Base-by-base conservation (phyloP, 2,888 invertebrate species). In the Cryptocephalus moraei region DNA sequence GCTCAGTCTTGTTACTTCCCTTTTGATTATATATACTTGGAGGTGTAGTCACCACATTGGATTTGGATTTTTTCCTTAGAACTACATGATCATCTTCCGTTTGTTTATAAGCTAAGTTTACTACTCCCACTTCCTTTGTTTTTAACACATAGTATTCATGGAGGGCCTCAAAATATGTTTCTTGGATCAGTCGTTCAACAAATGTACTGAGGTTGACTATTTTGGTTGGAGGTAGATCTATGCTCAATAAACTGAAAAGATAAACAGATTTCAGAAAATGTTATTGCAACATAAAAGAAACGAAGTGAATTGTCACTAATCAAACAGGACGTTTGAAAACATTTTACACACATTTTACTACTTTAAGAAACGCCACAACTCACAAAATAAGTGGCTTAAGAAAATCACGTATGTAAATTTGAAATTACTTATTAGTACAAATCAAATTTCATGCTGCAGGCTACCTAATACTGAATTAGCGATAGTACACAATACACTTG, bases 91-190 rank as follows among this genome's bases (percentile, higher is more conserved):
- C 59, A 45, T 62, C 62, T 39, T 61, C 60, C 33, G 55, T 55
- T 41, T 48, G 56, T 47, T 58, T 59, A 56, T 62, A 70, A 8
- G 56, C 68, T 41, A 63, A 60, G 58, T 69, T 70, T 45, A 61
- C 55, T 39, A 58, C 48, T 13, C 65, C 65, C 53, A 46, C 49
- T 42, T 49, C 49, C 48, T 39, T 44, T 44, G 38, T 50, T 36
- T 43, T 47, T 33, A 52, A 41, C 48, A 63, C 60, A 32, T 62
- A 62, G 56, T 59, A 69, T 49, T 69, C 68, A 53, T 67, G 66
- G 49, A 68, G 63, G 32, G 68, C 69, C 57, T 69, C 69, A 50
- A 63, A 62, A 48, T 69, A 58, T 38, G 68, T 67, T 41, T 69
- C 65, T 56, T 69, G 61, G 40, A 69, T 57, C 12, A 71, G 54